These are phyloP conservation scores for Arctocebus calabarensis DNA, from an alignment of 2,797 vertebrate genomes.

Conservation along the genomic window DNA sequence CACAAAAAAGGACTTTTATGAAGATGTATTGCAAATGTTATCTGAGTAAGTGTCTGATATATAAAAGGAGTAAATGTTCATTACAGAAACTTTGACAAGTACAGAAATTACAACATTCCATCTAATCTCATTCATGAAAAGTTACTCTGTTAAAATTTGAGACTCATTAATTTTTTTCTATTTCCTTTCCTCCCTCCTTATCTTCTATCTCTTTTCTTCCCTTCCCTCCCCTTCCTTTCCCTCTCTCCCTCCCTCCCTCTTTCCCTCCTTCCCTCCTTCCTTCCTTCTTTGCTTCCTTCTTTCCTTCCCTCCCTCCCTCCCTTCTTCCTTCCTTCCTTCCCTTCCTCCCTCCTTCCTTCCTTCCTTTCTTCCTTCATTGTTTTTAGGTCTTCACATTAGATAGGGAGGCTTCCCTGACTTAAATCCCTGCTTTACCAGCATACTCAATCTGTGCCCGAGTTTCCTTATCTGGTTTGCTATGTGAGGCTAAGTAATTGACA, in stretches of 20 bases:
- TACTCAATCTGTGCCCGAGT: background rate
- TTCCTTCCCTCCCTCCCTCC: background rate
- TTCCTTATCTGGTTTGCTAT: background rate
- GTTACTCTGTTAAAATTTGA: background rate
- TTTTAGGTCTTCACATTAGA: conserved; percentile 9
- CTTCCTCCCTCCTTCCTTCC: too few species aligned
- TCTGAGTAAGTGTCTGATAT: conserved; percentile 89
- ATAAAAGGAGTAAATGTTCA: background rate
- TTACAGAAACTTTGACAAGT: conserved; percentile 48
- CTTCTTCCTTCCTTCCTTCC: background rate
- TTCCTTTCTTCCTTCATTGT: too few species aligned
- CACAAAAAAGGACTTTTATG: conserved; percentile 91
- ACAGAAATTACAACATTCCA: background rate
- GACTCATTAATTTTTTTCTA: background rate
- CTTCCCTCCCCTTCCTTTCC: background rate
- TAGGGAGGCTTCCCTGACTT: background rate
- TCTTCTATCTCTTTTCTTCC: background rate
- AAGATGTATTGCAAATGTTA: conserved; percentile 91
- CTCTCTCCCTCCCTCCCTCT: background rate
- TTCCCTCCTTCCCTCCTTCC: background rate
- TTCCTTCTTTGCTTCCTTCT: background rate
- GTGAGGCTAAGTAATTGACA: background rate
- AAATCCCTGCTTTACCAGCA: background rate
- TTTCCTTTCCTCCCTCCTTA: background rate
- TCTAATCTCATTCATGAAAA: conserved; percentile 31